Percentiles rank a stretch among this genome's conserved stretches.
Conservation (phyloP, 2,113 vertebrate genomes). For the Empidonax alnorum region DNA sequence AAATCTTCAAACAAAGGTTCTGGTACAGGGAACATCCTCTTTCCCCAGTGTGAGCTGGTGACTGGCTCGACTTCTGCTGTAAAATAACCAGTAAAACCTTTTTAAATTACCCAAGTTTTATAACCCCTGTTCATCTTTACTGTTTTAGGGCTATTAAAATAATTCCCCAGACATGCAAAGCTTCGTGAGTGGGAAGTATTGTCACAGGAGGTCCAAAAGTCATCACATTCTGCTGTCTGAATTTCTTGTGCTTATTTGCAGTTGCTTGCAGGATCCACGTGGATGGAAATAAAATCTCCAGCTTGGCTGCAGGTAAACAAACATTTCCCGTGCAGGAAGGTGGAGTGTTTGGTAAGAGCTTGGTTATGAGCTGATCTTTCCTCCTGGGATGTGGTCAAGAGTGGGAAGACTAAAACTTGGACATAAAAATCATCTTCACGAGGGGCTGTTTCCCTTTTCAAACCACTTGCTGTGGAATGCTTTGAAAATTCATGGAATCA, state of each 20-base stretch:
- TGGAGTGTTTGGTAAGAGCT: not conserved
- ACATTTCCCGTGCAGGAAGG: not conserved
- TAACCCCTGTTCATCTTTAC: not conserved
- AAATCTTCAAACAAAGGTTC: not conserved
- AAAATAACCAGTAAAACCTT: not conserved
- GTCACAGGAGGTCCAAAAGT: not conserved
- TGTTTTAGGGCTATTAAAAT: not conserved
- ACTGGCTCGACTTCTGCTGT: not conserved
- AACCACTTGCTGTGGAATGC: not conserved
- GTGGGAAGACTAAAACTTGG: not conserved
- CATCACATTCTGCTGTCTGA: not conserved
- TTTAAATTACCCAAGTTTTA: not conserved
- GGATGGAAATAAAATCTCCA: not conserved
- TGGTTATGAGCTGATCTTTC: not conserved
- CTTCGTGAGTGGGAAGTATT: not conserved
- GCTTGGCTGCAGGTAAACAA: not conserved
- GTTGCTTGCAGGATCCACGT: not conserved
- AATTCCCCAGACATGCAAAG: not conserved
- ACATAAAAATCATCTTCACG: not conserved
- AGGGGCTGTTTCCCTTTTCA: not conserved
- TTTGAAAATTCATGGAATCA: not conserved
- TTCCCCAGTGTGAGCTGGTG: not conserved
- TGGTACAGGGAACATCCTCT: not conserved
- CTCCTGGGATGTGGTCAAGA: not conserved
- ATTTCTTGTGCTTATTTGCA: not conserved